phyloP scores from a whole-genome alignment of 2,113 vertebrate species.

The Cottus gobio region DNA sequence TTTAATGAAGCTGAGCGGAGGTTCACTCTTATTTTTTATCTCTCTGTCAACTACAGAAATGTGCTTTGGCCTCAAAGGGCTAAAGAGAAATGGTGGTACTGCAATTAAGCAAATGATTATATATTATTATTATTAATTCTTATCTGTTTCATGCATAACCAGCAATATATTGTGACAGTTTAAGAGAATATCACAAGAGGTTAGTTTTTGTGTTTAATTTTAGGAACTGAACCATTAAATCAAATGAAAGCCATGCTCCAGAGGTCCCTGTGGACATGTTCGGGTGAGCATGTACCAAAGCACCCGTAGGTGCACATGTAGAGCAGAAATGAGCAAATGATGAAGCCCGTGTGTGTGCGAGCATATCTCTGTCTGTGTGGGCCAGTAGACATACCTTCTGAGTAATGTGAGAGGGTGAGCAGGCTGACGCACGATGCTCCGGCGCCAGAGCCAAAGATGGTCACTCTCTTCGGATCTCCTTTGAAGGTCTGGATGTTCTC shows the following conservation, averaged over 20 bases:
- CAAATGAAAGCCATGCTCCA: background rate
- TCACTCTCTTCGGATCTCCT: constrained; percentile 95
- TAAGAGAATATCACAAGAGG: background rate
- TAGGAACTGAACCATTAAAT: background rate
- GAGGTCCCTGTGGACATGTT: background rate
- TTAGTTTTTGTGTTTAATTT: background rate
- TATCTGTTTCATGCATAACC: too few relatives aligned
- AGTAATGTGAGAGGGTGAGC: constrained; percentile 95
- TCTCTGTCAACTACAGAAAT: too few relatives aligned
- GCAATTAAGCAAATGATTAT: too few relatives aligned
- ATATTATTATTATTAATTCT: too few relatives aligned
- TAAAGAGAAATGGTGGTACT: too few relatives aligned
- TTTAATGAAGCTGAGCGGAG: background rate
- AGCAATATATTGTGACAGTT: background rate
- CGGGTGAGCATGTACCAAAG: background rate
- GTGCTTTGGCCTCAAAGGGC: too few relatives aligned
- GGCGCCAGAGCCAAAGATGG: constrained; percentile 96
- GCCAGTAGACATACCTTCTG: constrained; percentile 87
- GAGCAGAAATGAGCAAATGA: background rate
- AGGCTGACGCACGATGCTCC: constrained; percentile 97
- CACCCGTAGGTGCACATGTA: background rate
- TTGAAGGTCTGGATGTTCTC: constrained; percentile 97
- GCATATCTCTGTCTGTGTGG: background rate
- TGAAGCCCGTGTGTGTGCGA: background rate
- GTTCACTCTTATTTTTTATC: background rate